phyloP scores from a whole-genome alignment of 2,888 invertebrate species.

The Rhagonycha fulva region DNA sequence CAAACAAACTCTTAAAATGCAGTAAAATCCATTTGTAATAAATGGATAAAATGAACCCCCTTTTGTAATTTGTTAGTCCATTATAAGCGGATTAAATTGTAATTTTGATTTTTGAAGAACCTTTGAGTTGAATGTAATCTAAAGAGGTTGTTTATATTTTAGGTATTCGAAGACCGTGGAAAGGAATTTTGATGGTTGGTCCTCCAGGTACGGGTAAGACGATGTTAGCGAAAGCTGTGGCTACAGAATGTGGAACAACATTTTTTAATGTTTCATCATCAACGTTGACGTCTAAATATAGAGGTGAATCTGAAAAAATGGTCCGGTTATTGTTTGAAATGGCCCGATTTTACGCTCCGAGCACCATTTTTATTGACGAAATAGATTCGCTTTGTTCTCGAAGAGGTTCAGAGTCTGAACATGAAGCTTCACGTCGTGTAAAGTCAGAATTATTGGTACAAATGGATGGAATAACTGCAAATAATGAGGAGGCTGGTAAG shows the following conservation, averaged over 20 bases:
- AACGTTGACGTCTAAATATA: constrained; percentile 96
- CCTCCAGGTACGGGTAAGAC: constrained; percentile 95
- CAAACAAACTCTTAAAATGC: no score
- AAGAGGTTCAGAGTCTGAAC: constrained; percentile 94
- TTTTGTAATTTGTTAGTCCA: no score
- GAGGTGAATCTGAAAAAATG: constrained; percentile 99
- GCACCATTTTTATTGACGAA: constrained; percentile 98
- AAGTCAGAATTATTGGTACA: constrained; percentile 97
- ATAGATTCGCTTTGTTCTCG: constrained; percentile 96
- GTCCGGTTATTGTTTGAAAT: constrained; percentile 96
- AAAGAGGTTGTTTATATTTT: constrained; percentile 27
- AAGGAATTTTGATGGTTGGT: constrained; percentile 93
- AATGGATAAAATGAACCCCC: no score
- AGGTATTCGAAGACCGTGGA: constrained; percentile 96
- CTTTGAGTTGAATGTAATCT: no score
- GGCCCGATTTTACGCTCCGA: constrained; percentile 97
- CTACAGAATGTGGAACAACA: constrained; percentile 96
- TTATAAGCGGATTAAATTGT: no score
- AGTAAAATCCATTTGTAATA: no score
- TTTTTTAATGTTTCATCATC: constrained; percentile 98
- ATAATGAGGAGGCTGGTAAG: constrained; percentile 65
- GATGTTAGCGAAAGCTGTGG: constrained; percentile 96
- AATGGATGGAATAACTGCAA: constrained; percentile 94
- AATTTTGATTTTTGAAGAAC: no score
- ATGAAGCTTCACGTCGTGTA: constrained; percentile 95